phyloP scores from a whole-genome alignment of 2,888 invertebrate species.

The Andricus curvator region DNA sequence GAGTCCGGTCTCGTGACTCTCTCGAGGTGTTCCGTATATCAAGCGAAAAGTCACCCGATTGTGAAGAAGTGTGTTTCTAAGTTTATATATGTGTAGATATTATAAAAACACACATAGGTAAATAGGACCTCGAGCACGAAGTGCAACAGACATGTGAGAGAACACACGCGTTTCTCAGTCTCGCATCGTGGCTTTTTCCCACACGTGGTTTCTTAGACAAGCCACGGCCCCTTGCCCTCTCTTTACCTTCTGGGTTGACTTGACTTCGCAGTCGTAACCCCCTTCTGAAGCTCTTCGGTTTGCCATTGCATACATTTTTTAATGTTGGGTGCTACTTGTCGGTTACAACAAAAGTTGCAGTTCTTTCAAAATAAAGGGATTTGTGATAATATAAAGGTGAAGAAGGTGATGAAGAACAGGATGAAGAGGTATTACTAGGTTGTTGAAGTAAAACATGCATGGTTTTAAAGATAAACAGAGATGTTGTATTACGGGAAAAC shows the following conservation, averaged over 20 bases:
- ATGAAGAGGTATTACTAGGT: neutral
- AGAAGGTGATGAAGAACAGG: neutral
- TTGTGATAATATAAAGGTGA: neutral
- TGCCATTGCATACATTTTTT: slow-evolving; percentile 55
- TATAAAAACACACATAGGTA: slow-evolving; percentile 20
- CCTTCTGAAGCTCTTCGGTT: slow-evolving; percentile 45
- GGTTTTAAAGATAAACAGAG: neutral
- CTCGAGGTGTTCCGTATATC: slow-evolving; percentile 2
- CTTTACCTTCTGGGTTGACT: slow-evolving; percentile 59
- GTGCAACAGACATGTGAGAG: slow-evolving; percentile 36
- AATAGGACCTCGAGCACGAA: slow-evolving; percentile 30
- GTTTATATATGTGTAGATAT: neutral
- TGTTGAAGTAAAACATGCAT: neutral
- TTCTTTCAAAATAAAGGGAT: neutral
- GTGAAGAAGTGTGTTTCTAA: neutral
- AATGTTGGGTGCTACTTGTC: neutral
- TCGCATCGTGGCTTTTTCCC: slow-evolving; percentile 59
- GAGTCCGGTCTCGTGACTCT: neutral
- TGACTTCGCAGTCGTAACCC: slow-evolving; percentile 53
- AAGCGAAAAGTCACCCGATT: slow-evolving; percentile 9
- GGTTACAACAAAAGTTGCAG: neutral
- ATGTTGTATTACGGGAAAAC: neutral
- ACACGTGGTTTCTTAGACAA: slow-evolving; percentile 55
- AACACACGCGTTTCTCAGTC: slow-evolving; percentile 58
- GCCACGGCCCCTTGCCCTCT: slow-evolving; percentile 55